Percentiles rank a stretch among this genome's conserved stretches.
Conservation (phyloP, 2,113 vertebrate genomes). For the Istiophorus platypterus region DNA sequence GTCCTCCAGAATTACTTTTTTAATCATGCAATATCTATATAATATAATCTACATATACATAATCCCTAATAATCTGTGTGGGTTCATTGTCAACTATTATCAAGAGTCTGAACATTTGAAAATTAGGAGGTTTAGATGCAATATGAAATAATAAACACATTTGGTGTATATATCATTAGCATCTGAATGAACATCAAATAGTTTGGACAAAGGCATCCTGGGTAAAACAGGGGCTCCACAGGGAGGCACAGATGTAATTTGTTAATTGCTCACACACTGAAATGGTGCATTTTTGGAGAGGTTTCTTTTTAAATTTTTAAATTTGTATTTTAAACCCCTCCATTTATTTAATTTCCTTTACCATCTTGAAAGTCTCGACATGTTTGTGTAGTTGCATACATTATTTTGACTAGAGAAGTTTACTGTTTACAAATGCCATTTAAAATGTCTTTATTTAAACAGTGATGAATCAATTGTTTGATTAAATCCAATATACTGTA, state of each 20-base stretch:
- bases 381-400: too few species aligned
- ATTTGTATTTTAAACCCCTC: too few species aligned
- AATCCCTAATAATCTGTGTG: background rate
- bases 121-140: too few species aligned
- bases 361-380: too few species aligned
- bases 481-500: background rate
- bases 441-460: background rate
- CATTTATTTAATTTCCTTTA: background rate
- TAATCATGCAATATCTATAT: background rate
- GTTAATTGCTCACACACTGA: background rate
- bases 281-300: background rate
- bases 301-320: too few species aligned
- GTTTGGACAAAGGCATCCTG: background rate
- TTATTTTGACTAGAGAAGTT: background rate
- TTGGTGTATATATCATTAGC: too few species aligned
- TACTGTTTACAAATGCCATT: background rate
- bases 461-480: background rate
- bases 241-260: background rate
- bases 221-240: background rate
- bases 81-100: too few species aligned
- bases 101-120: too few species aligned
- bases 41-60: background rate
- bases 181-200: too few species aligned
- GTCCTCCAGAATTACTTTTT: background rate
- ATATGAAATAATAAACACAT: too few species aligned